A percentile compares a stretch with the other conserved stretches of the same genome.
phyloP scores from a whole-genome alignment of 2,888 invertebrate species.

The Schizotus pectinicornis region DNA sequence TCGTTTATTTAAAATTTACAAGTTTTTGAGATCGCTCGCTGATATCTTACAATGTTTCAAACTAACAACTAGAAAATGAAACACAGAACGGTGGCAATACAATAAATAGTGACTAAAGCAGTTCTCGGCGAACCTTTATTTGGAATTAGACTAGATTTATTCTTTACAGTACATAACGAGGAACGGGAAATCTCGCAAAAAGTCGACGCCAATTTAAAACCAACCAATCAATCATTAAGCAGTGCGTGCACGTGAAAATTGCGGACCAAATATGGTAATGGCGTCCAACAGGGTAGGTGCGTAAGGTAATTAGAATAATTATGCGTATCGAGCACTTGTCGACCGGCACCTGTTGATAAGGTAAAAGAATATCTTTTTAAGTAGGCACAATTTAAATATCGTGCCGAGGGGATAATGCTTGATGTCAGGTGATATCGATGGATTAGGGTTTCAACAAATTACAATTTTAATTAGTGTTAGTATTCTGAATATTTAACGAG shows the following conservation, averaged over 20 bases:
- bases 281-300: neutral
- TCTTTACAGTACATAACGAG: neutral
- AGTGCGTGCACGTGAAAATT: neutral
- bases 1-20: neutral
- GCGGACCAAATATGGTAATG: neutral
- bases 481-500: neutral
- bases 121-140: neutral
- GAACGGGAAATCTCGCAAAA: neutral
- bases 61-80: neutral
- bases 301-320: neutral
- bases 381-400: neutral
- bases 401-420: too few species aligned
- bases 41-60: neutral
- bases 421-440: too few species aligned
- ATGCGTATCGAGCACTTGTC: neutral
- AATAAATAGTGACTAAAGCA: neutral
- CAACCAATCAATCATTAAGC: neutral
- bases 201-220: neutral
- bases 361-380: slow-evolving; percentile 1
- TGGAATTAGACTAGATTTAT: slow-evolving; percentile 2
- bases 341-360: neutral
- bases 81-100: neutral
- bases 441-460: neutral
- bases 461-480: neutral
- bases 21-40: slow-evolving; percentile 3